A percentile compares a stretch with the other conserved stretches of the same genome.
phyloP scores from a whole-genome alignment of 2,888 invertebrate species.

The Drosophila pegasa region DNA sequence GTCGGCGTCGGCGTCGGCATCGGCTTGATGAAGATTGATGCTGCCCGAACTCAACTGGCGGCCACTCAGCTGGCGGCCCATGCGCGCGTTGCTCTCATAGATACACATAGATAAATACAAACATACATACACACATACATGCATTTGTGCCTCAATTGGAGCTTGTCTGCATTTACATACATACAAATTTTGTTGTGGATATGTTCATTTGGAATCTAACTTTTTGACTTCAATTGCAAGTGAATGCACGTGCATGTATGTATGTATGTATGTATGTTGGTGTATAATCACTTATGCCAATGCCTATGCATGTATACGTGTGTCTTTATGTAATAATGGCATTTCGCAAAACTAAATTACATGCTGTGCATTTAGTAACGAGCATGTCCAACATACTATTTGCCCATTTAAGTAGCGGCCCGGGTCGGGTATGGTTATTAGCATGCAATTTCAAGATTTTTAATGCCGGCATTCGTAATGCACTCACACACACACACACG shows the following conservation, averaged over 20 bases:
- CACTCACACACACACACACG: conserved; percentile 39
- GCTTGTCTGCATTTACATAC: neutral
- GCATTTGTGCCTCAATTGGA: neutral
- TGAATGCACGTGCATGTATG: neutral
- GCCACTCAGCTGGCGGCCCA: conserved; percentile 34
- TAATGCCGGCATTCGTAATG: conserved; percentile 63
- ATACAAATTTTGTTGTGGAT: conserved; percentile 1
- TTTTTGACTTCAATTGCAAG: conserved; percentile 18
- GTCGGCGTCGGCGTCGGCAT: conserved; percentile 28
- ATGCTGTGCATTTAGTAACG: conserved; percentile 74
- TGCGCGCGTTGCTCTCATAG: conserved; percentile 30
- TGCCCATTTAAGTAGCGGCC: conserved; percentile 70
- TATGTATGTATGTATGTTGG: neutral
- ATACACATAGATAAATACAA: neutral
- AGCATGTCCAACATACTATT: conserved; percentile 74
- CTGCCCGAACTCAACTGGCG: conserved; percentile 46
- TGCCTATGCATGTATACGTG: neutral
- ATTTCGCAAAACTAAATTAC: conserved; percentile 70
- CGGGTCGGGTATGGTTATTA: conserved; percentile 67
- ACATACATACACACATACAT: neutral
- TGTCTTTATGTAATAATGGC: conserved; percentile 54
- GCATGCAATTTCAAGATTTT: conserved; percentile 76
- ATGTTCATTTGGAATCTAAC: conserved; percentile 16
- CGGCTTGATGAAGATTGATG: conserved; percentile 73
- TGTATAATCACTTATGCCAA: neutral